A percentile compares a stretch with the other conserved stretches of the same genome.
Conservation (phyloP, 2,888 invertebrate genomes). For the Escarpia spicata region DNA sequence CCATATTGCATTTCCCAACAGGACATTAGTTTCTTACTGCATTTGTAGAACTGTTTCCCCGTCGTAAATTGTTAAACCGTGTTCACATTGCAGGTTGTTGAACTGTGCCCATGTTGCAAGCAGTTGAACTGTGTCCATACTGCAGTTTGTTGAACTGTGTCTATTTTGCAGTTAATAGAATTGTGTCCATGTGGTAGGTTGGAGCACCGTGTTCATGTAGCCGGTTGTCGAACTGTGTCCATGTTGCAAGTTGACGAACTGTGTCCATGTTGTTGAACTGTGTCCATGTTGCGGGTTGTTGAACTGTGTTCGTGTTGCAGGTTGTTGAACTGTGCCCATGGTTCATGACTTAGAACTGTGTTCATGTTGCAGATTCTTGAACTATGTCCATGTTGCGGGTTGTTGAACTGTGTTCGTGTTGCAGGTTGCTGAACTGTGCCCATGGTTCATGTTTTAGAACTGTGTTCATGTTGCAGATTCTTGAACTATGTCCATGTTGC, state of each 20-base stretch:
- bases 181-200: neutral
- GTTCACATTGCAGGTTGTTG: neutral
- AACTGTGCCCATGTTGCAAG: neutral
- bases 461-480: no score
- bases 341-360: no score
- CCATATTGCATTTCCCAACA: no score
- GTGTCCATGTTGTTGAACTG: neutral
- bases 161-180: neutral
- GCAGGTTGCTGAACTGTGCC: no score
- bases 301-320: conserved; percentile 40
- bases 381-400: no score
- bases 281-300: neutral
- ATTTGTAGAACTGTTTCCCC: neutral
- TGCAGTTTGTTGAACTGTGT: neutral
- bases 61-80: neutral
- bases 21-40: neutral
- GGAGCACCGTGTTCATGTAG: neutral
- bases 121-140: neutral
- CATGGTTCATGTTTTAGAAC: no score
- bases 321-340: conserved; percentile 57
- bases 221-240: neutral
- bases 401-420: no score
- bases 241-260: neutral
- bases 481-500: no score
- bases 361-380: no score